Evolutionary conservation across 2,797 vertebrate genomes (phyloP), one percentile per base, ranked within the genome.

Genomic region (Coilia nasus): DNA sequence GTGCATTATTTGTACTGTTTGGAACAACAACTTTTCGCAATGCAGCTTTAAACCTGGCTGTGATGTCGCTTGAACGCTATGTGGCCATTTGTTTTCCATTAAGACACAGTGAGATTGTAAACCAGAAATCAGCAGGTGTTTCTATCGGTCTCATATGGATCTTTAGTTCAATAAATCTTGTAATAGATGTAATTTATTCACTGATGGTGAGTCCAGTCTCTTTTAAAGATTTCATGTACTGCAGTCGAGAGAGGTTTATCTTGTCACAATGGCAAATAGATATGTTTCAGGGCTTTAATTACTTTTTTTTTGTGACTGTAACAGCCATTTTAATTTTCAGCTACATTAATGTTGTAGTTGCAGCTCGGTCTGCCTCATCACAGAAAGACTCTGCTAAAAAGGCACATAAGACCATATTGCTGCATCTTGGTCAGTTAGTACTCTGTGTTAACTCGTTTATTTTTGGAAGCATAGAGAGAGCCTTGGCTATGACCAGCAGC

Each of bases 61-160:
- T 93, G 84, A 95, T 95, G 93, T 92, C 92, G 60, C 60, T 94
- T 50, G 94, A 95, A 86, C 92, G 93, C 15, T 95, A 90, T 41
- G 90, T 94, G 12, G 93, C 94, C 15, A 92, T 95, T 62, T 93
- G 93, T 60, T 91, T 87, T 82, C 93, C 93, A 1, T 88, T 95
- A 83, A 93, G 90, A 23, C 91, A 94, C 4, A 57, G 85, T 21
- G 6, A 83, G 50, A 87, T 95, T n/a, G 67, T 90, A 84, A 94
- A 90, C 44, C 84, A 86, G 14, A 92, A 86, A 62, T 92, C 84
- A 47, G 94, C 93, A 5, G 60, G 0, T 0, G 4, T 93, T 64
- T 91, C 88, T 0, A 31, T 94, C 0, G 2, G 56, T 21, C 44
- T 86, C 1, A 56, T 92, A 14, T 95, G 94, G 93, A 23, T 81